phyloP scores from a whole-genome alignment of 2,888 invertebrate genomes.

The Ormyrus labotus region DNA sequence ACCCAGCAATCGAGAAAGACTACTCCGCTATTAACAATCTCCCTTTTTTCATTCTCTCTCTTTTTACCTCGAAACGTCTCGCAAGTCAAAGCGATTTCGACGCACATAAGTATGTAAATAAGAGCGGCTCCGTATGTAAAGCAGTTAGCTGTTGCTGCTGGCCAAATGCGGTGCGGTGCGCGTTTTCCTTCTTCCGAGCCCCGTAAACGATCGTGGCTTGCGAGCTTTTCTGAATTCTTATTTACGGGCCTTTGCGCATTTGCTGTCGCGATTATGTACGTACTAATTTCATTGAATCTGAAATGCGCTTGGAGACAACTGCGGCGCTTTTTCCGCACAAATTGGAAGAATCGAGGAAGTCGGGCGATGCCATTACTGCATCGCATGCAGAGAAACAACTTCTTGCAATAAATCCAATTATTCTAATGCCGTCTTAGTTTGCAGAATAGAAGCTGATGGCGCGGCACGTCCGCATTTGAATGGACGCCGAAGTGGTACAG shows the following conservation, averaged over 20 bases:
- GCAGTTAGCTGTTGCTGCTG: background rate
- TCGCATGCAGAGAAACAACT: slow-evolving; percentile 55
- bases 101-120: slow-evolving; percentile 67
- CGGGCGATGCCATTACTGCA: slow-evolving; percentile 19
- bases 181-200: background rate
- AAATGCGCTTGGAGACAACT: background rate
- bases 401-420: slow-evolving; percentile 50
- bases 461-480: too few species aligned
- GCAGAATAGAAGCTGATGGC: too few species aligned
- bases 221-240: background rate
- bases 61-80: background rate
- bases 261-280: background rate
- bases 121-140: slow-evolving; percentile 34
- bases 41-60: too few species aligned
- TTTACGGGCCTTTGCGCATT: background rate
- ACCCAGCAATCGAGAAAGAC: background rate
- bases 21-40: background rate
- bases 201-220: background rate
- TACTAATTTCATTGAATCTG: slow-evolving; percentile 26
- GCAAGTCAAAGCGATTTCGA: slow-evolving; percentile 62
- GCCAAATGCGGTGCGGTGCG: background rate
- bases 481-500: too few species aligned
- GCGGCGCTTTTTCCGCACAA: too few species aligned
- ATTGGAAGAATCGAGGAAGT: too few species aligned
- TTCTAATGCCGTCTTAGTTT: background rate